Evolutionary conservation across 37 sponge, comb jelly and placozoan species (phyloP), one percentile per base, ranked within the genome.

Genomic region (Geodia barretti): DNA sequence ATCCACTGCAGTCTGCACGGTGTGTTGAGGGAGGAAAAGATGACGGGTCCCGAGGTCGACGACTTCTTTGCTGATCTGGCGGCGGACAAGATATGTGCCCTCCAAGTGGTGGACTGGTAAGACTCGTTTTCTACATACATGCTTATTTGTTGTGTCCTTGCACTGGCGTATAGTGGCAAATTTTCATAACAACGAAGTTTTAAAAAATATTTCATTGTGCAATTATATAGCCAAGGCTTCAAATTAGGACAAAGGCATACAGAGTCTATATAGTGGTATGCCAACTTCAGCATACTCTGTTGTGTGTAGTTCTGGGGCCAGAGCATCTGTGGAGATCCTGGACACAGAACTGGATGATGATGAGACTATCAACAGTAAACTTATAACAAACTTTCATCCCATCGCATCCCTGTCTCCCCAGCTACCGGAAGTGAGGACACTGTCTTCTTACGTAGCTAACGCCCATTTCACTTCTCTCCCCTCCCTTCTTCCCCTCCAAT

Each of bases 1-100:
- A 64, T 85, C 39, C 87, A 90, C 28, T 90, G 91, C 42, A 71
- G 82, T 54, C 78, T 90, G 0, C 74, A 85, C 41, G 91, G 83
- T 1, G 67, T 25, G 28, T 31, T 40, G 32, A 33, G 39, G 86
- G 14, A 47, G 54, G 54, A 47, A 7, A 47, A 47, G 11, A 47
- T 47, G 54, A 47, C 14, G 54, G 14, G 14, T 47, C 54, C 74
- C 0, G 72, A 81, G 37, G 77, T 66, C 26, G 58, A 11, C 60
- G 73, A 75, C 33, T 26, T 68, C 59, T 90, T 86, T 38, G 21
- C 34, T 7, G 70, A 58, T 0, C 82, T 66, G 24, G 82, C 82
- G 26, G 60, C 60, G 23, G 60, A 83, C 33, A 47, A 83, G 64
- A 21, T 0, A 47, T 82, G 78, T 39, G 64, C 62, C 17, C 83